Evolutionary conservation across 2,888 invertebrate species (phyloP), one percentile per base, ranked within the genome.

Genomic region (Cremastinae sp.): DNA sequence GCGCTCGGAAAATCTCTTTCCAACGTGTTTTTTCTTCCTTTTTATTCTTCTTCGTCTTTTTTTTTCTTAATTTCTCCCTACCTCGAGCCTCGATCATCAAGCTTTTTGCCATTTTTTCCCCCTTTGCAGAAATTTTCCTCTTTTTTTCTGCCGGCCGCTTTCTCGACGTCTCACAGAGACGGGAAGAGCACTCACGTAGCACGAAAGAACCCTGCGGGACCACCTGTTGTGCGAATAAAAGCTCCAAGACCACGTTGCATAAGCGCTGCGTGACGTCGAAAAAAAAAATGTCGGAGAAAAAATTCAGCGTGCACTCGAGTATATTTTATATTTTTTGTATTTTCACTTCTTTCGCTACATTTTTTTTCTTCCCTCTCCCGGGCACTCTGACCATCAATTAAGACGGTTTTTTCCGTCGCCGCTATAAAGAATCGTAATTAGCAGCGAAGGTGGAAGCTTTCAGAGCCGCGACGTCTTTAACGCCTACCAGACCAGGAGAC

Each of bases 1-100:
- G 81, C 81, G 78, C 62, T 79, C 79, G 76, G 78, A 82, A 83
- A 82, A 82, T 81, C 43, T 55, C 65, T 74, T 61, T 59, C 66
- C 53, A 12, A 12, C 14, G 3, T 61, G 16, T 49, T 18, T 20
- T 53, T 49, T 75, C 65, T 45, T 22, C 37, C 37, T 22, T 20
- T 47, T 12, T 28, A 39, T 39, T 59, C 45, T 16, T 12, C 53
- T 16, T 43, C 8, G 7, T 69, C n/a, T n/a, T n/a, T n/a, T n/a
- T 37, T 65, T 66, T 62, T 53, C 59, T 18, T 45, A 53, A 68
- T 53, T 70, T 53, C 39, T 70, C 49, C 62, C 16, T 35, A 12
- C 64, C 64, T 59, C 45, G 35, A 10, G 20, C 58, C 20, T 58
- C 49, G 65, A 71, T 47, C 71, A 49, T 61, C 51, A 43, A 64